A percentile compares a stretch with the other conserved stretches of the same genome.
Conservation (phyloP, 2,113 vertebrate genomes). For the Tonatia bakeri region DNA sequence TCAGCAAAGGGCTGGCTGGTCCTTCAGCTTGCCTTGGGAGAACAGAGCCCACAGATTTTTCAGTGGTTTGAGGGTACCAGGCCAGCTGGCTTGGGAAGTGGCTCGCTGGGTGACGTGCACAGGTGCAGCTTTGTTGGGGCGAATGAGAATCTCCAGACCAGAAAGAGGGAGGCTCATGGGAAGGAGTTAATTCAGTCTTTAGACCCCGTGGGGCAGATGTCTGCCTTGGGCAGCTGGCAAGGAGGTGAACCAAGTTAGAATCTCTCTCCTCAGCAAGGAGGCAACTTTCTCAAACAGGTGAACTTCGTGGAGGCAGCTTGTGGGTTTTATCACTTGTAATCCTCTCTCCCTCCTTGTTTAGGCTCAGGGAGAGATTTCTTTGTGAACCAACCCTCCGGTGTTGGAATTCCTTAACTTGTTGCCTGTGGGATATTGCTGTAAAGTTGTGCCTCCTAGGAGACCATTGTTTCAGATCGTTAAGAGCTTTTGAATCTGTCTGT, state of each 20-base stretch:
- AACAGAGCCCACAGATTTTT: background rate
- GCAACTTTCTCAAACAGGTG: background rate
- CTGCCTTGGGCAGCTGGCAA: background rate
- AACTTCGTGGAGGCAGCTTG: background rate
- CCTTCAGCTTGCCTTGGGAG: background rate
- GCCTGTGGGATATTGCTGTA: background rate
- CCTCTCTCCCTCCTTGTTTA: background rate
- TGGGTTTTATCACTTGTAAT: background rate
- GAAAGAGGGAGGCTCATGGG: background rate
- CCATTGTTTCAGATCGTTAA: background rate
- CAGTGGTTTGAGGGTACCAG: background rate
- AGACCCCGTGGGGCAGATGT: background rate
- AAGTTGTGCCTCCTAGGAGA: background rate
- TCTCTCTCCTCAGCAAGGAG: background rate
- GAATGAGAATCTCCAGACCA: background rate
- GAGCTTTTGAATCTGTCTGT: background rate
- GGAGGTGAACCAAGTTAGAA: too few species aligned
- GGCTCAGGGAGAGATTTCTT: background rate
- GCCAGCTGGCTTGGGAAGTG: background rate
- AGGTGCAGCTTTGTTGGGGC: too few species aligned
- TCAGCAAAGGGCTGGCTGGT: background rate
- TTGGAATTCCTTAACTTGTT: background rate
- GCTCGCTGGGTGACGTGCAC: background rate
- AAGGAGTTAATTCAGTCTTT: background rate
- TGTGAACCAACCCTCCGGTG: background rate